These are phyloP conservation scores for Cephalopterus ornatus DNA, from an alignment of 2,113 vertebrate species.

Conservation along the genomic window DNA sequence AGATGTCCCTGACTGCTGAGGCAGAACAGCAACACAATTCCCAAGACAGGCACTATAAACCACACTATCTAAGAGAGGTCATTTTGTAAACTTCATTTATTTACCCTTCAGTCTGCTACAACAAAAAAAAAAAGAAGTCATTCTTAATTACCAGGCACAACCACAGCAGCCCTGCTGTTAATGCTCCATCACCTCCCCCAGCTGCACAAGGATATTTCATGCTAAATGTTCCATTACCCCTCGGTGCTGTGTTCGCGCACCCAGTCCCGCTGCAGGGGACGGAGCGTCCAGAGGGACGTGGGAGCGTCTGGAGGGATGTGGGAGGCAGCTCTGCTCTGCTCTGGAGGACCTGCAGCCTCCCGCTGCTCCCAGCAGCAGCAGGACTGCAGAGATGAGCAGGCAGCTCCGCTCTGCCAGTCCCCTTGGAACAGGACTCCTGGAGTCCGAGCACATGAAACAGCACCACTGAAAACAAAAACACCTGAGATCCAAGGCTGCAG, in stretches of 20 bases:
- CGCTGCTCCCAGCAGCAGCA: neutral
- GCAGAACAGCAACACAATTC: neutral
- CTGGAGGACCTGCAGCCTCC: neutral
- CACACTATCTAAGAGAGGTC: neutral
- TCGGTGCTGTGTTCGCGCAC: neutral
- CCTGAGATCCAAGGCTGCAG: neutral
- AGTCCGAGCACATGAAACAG: neutral
- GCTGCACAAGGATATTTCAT: neutral
- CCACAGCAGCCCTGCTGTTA: neutral
- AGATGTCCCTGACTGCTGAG: neutral
- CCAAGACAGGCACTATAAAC: neutral
- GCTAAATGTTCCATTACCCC: neutral
- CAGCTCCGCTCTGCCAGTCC: neutral
- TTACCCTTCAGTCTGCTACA: neutral
- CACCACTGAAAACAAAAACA: neutral
- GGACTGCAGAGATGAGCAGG: neutral
- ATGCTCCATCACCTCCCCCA: neutral
- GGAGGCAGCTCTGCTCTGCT: neutral
- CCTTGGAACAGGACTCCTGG: neutral
- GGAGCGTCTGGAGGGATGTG: neutral
- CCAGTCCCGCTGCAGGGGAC: neutral
- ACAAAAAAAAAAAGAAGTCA: neutral
- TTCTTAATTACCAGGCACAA: neutral
- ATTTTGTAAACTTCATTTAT: neutral
- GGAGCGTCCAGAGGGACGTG: neutral